These are phyloP conservation scores for Aphelocoma californica DNA, from an alignment of 2,797 vertebrate genomes.

Conservation along the genomic window DNA sequence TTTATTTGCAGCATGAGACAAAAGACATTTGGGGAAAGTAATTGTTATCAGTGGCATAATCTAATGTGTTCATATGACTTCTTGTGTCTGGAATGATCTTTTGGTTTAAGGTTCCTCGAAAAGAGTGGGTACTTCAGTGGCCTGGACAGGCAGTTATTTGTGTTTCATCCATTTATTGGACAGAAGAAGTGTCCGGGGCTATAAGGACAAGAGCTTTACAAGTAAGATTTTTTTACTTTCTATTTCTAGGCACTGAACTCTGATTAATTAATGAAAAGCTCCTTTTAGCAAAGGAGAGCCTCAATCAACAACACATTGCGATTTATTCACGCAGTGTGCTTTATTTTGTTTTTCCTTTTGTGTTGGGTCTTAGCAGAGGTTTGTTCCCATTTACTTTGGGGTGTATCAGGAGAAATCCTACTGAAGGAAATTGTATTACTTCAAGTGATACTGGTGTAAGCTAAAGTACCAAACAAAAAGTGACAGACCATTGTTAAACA, in stretches of 20 bases:
- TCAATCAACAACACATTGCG: background rate
- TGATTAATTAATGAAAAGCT: background rate
- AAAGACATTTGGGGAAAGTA: background rate
- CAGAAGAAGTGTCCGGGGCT: conserved; percentile 86
- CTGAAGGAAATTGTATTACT: background rate
- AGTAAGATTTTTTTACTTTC: conserved; percentile 72
- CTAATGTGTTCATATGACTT: background rate
- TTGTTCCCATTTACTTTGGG: background rate
- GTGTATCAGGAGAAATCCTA: background rate
- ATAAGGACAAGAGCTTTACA: conserved; percentile 78
- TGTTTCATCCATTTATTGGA: conserved; percentile 92
- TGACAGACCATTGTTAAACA: background rate
- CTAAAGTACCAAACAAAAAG: background rate
- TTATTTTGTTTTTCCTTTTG: background rate
- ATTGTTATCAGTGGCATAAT: background rate
- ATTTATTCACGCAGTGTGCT: background rate
- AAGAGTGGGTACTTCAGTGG: conserved; percentile 91
- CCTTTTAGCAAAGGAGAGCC: background rate
- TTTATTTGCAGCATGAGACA: background rate
- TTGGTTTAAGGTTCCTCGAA: conserved; percentile 82
- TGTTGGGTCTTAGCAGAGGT: background rate
- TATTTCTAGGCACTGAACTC: background rate
- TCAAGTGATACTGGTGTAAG: background rate
- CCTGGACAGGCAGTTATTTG: conserved; percentile 94
- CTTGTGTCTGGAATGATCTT: background rate